Percentiles rank a stretch among this genome's conserved stretches.
These are phyloP conservation scores for Canis aureus DNA, from an alignment of 2,113 vertebrate species.

Conservation along the genomic window DNA sequence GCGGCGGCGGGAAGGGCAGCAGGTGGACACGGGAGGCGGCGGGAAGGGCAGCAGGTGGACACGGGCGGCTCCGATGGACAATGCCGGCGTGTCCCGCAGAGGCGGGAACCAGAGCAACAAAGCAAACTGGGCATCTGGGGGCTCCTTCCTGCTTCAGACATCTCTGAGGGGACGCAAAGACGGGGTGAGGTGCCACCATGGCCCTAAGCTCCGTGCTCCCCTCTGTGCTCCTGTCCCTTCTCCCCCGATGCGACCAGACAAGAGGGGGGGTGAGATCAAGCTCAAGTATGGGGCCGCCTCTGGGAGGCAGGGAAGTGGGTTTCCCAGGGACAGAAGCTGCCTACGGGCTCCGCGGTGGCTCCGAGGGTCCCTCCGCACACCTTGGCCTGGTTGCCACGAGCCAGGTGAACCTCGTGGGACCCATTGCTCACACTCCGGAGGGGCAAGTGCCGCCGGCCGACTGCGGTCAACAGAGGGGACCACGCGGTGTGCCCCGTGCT, in stretches of 20 bases:
- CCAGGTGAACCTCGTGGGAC: neutral
- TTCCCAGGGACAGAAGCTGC: neutral
- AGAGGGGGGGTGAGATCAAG: neutral
- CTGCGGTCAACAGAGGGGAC: neutral
- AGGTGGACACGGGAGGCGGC: too few species aligned
- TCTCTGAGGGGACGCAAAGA: neutral
- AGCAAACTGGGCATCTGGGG: rapidly evolving
- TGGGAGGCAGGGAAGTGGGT: neutral
- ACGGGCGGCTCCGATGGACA: neutral
- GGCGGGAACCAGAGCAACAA: neutral
- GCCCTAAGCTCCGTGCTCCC: rapidly evolving
- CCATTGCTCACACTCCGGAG: rapidly evolving
- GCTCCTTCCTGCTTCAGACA: neutral
- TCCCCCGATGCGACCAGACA: neutral
- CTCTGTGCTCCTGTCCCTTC: neutral
- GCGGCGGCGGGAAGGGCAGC: too few species aligned
- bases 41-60: too few species aligned
- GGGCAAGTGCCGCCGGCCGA: too few species aligned
- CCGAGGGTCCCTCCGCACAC: neutral
- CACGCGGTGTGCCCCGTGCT: neutral
- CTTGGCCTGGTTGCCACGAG: neutral
- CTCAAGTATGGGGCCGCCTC: too few species aligned
- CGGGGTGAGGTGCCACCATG: rapidly evolving
- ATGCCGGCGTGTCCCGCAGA: neutral
- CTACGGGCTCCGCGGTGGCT: neutral